Base-by-base conservation (phyloP, 1,140 invertebrate species). In the Pteromalus puparum region DNA sequence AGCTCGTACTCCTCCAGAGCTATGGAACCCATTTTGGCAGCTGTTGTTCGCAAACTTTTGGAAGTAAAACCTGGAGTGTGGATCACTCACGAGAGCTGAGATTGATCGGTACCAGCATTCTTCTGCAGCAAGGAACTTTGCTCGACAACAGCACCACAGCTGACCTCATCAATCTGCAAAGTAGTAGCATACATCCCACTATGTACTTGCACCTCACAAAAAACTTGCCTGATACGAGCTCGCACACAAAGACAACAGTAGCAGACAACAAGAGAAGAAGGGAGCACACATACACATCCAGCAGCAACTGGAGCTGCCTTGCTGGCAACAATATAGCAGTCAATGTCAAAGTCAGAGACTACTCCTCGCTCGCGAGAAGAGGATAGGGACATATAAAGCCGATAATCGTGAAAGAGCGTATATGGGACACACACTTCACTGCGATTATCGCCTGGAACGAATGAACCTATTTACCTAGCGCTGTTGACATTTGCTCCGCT, bases 1-100 rank as follows among this genome's bases (percentile, higher is more conserved):
- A 96, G 92, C 87, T 96, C 96, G 89, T 95, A 96, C 89, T 96
- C 96, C 90, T 96, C 96, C 88, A 95, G 87, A 30, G 93, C 92
- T 15, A 94, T 94, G 21, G 93, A 93, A 73, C 93, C 91, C 93
- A 93, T 94, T 84, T 87, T 89, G 82, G 28, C 26, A 53, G 78
- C 5, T 81, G 18, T 61, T 30, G 21, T 18, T 85, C 48, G 21
- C 21, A 15, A 77, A 81, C 10, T 76, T 70, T 21, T 34, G 30
- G 30, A 26, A 61, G 34, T 2, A 68, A 81, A 72, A 48, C 30
- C 18, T 53, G 2, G 28, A 85, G 61, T 13, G 1, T 53, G 10
- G 30, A 78, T 85, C 84, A 85, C 80, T 85, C 84, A 79, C 84
- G 74, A 13, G 84, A 78, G 12, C 84, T 42, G 1, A 73, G 21